These are phyloP conservation scores for Xanthorhoe designata DNA, from an alignment of 2,888 invertebrate genomes.

Conservation along the genomic window DNA sequence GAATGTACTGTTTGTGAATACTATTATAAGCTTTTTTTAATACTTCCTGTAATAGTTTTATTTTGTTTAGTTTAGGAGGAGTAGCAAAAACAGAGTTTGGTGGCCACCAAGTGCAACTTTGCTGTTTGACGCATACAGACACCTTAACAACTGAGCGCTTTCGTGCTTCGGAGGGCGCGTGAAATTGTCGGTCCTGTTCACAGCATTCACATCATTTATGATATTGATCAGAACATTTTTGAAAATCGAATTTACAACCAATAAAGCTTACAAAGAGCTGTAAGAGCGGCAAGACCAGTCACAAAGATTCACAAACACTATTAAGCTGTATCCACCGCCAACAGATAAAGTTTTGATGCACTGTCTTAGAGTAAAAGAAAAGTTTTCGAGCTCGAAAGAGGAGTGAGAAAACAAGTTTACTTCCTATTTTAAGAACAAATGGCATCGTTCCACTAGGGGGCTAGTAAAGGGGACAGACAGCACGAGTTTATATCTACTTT, in stretches of 20 bases:
- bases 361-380: slow-evolving; percentile 61
- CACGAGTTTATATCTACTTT: background rate
- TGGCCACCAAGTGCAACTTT: too few relatives aligned
- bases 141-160: too few relatives aligned
- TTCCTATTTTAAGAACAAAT: slow-evolving; percentile 74
- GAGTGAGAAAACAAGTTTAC: slow-evolving; percentile 69
- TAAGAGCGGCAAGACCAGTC: background rate
- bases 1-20: too few relatives aligned
- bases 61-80: too few relatives aligned
- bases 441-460: slow-evolving; percentile 50
- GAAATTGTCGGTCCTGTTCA: too few relatives aligned
- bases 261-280: background rate
- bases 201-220: too few relatives aligned
- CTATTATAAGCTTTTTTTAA: too few relatives aligned
- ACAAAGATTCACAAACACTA: slow-evolving; percentile 45
- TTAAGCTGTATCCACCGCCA: slow-evolving; percentile 43
- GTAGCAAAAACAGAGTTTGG: too few relatives aligned
- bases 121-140: too few relatives aligned
- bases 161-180: too few relatives aligned
- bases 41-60: too few relatives aligned
- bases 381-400: slow-evolving; percentile 60
- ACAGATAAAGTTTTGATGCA: slow-evolving; percentile 54
- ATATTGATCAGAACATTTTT: background rate
- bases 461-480: background rate
- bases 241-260: background rate